phyloP scores from a whole-genome alignment of 2,113 vertebrate species.

The Porphyrio hochstetteri region DNA sequence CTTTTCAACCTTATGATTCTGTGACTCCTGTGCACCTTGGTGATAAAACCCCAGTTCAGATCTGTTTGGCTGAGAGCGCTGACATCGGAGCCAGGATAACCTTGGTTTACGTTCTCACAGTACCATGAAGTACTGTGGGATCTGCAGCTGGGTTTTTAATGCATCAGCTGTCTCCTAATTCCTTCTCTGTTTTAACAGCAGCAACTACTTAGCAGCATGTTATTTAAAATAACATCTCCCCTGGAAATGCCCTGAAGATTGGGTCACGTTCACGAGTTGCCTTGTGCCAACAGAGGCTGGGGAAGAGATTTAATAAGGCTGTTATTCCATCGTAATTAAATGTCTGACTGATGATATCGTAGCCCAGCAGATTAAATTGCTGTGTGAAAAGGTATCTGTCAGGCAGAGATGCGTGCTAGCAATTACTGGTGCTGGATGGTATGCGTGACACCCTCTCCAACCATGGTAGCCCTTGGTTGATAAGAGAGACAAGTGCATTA shows the following conservation, averaged over 20 bases:
- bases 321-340: neutral
- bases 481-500: neutral
- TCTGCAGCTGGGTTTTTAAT: neutral
- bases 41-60: conserved; percentile 28
- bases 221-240: neutral
- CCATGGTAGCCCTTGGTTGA: no score
- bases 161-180: conserved; percentile 22
- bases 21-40: neutral
- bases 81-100: neutral
- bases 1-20: no score
- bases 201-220: neutral
- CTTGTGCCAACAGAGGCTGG: neutral
- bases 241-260: neutral
- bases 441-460: neutral
- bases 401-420: neutral
- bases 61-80: neutral
- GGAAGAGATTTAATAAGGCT: neutral
- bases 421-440: neutral
- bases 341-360: neutral
- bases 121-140: neutral
- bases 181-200: neutral
- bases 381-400: neutral
- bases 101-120: neutral
- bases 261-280: neutral
- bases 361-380: neutral